Percentiles rank a stretch among this genome's conserved stretches.
Conservation (phyloP, 2,113 vertebrate species). For the Cettia cetti region DNA sequence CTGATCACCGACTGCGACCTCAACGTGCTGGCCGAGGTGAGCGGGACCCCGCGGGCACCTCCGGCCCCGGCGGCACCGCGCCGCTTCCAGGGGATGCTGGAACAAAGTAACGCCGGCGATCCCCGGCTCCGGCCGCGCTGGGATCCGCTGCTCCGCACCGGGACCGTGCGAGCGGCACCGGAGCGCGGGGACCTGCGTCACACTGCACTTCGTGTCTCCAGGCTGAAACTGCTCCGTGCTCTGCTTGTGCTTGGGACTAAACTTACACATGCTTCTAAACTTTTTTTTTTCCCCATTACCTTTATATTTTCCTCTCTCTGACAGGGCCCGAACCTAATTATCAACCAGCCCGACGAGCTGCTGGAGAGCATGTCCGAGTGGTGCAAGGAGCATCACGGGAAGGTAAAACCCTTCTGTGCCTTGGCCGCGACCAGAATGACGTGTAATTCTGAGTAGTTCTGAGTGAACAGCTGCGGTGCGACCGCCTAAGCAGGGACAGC, state of each 20-base stretch:
- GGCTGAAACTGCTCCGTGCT: neutral
- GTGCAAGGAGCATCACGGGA: conserved; percentile 95
- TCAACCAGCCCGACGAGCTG: conserved; percentile 89
- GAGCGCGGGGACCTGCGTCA: neutral
- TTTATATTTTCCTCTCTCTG: neutral
- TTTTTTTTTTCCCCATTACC: accelerated
- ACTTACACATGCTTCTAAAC: accelerated
- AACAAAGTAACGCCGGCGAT: neutral
- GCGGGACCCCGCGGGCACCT: neutral
- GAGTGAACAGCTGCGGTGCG: accelerated
- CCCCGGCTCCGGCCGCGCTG: neutral
- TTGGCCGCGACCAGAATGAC: neutral
- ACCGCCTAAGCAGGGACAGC: neutral
- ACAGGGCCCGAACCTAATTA: conserved; percentile 94
- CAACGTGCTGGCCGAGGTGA: conserved; percentile 90
- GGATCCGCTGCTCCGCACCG: accelerated
- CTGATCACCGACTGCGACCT: conserved; percentile 90
- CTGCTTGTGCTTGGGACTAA: accelerated
- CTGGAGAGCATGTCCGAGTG: conserved; percentile 95
- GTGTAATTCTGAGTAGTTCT: neutral
- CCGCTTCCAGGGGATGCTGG: neutral
- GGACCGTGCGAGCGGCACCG: neutral
- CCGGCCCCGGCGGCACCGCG: neutral
- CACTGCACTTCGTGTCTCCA: accelerated
- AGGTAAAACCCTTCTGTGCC: conserved; percentile 69